Evolutionary conservation across 2,888 invertebrate species (phyloP).

Genomic region (Pseudanteris insignis): DNA sequence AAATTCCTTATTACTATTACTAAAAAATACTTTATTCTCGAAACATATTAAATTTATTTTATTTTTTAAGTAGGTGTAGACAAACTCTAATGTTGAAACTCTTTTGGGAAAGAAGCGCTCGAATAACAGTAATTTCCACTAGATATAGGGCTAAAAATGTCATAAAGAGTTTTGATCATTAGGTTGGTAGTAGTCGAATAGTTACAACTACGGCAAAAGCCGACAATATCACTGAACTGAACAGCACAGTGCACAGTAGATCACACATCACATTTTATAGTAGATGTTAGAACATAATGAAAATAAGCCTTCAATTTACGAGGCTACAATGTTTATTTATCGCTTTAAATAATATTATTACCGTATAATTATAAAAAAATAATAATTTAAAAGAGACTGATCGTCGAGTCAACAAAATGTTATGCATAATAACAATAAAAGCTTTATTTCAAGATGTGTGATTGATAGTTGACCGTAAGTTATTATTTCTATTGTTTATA

Average conservation of each 20-base stretch:
- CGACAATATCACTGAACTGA: conserved; percentile 15
- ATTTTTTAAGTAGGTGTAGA: too few species aligned
- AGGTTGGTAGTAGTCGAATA: too few species aligned
- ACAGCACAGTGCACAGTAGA: conserved; percentile 8
- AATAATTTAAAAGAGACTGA: conserved; percentile 5
- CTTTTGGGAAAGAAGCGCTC: too few species aligned
- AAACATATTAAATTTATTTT: too few species aligned
- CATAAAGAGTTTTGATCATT: too few species aligned
- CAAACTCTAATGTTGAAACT: too few species aligned
- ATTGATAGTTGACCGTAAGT: conserved; percentile 19
- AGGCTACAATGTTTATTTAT: conserved; percentile 37
- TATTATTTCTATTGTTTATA: not conserved
- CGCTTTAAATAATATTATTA: conserved; percentile 21
- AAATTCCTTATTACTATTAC: too few species aligned
- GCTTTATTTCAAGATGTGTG: conserved; percentile 11
- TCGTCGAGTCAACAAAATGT: conserved; percentile 16
- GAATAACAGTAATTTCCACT: too few species aligned
- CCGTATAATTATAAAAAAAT: conserved; percentile 14
- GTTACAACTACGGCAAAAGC: too few species aligned
- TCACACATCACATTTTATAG: conserved; percentile 3
- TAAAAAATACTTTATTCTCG: too few species aligned
- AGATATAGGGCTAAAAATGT: too few species aligned
- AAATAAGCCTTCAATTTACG: conserved; percentile 26
- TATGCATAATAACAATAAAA: not conserved
- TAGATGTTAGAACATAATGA: conserved; percentile 19